phyloP scores from a whole-genome alignment of 2,113 vertebrate genomes.

The Gobius niger region DNA sequence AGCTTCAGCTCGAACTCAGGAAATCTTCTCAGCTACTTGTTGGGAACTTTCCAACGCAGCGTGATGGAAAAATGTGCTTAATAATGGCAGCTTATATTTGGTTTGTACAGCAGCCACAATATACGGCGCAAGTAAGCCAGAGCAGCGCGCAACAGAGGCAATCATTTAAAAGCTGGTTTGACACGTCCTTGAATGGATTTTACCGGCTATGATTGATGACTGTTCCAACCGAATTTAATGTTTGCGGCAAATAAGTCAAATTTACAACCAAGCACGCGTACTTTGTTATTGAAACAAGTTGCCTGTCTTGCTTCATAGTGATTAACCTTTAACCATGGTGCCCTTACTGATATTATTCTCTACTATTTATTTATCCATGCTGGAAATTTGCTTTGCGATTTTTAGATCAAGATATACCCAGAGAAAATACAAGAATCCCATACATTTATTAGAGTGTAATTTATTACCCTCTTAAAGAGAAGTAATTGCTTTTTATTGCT shows the following conservation, averaged over 20 bases:
- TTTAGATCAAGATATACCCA: no score
- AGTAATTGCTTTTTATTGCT: not conserved
- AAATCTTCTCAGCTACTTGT: conserved; percentile 56
- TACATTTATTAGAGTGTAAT: not conserved
- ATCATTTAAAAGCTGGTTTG: not conserved
- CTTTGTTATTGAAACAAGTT: not conserved
- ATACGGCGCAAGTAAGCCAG: not conserved
- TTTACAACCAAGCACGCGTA: not conserved
- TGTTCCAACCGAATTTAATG: not conserved
- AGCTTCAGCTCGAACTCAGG: conserved; percentile 63
- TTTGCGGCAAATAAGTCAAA: not conserved
- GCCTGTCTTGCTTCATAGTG: not conserved
- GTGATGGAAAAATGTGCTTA: conserved; percentile 51
- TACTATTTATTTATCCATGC: no score
- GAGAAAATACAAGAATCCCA: no score
- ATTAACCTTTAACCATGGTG: no score
- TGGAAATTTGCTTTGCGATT: no score
- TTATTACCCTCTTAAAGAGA: not conserved
- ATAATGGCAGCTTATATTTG: conserved; percentile 45
- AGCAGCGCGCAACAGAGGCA: not conserved
- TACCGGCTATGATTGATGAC: not conserved
- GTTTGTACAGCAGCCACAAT: conserved; percentile 15
- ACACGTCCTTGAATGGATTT: not conserved
- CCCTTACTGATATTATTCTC: no score
- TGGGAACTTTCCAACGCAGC: conserved; percentile 49